Evolutionary conservation across 2,888 invertebrate genomes (phyloP).

Genomic region (Chirona hameri): DNA sequence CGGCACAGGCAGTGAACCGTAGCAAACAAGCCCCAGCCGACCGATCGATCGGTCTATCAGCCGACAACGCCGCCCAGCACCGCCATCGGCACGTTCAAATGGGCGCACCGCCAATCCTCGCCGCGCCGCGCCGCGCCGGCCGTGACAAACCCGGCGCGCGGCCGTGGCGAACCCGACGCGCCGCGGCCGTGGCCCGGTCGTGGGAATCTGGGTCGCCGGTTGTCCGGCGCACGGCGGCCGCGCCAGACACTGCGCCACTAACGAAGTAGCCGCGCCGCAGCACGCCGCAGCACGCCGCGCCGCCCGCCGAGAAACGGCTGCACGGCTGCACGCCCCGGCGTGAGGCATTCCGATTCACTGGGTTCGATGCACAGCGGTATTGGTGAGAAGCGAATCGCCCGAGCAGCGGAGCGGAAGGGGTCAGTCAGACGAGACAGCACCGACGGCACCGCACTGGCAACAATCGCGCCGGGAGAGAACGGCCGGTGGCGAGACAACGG

Average conservation of each 20-base stretch:
- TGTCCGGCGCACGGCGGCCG: neutral
- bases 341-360: neutral
- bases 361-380: neutral
- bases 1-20: neutral
- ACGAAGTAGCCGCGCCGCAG: neutral
- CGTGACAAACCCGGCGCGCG: neutral
- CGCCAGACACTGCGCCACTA: neutral
- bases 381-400: too few species aligned
- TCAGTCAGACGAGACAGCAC: too few species aligned
- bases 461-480: neutral
- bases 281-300: neutral
- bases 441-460: too few species aligned
- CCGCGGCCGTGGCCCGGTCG: neutral
- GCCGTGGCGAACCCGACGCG: neutral
- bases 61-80: too few species aligned
- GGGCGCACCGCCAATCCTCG: too few species aligned
- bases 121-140: too few species aligned
- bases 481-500: neutral
- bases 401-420: too few species aligned
- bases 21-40: too few species aligned
- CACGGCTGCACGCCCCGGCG: neutral
- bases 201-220: slow-evolving; percentile 1
- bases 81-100: too few species aligned
- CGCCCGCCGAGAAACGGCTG: neutral
- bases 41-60: too few species aligned